phyloP scores from a whole-genome alignment of 2,888 invertebrate species.

The Seira musarum region DNA sequence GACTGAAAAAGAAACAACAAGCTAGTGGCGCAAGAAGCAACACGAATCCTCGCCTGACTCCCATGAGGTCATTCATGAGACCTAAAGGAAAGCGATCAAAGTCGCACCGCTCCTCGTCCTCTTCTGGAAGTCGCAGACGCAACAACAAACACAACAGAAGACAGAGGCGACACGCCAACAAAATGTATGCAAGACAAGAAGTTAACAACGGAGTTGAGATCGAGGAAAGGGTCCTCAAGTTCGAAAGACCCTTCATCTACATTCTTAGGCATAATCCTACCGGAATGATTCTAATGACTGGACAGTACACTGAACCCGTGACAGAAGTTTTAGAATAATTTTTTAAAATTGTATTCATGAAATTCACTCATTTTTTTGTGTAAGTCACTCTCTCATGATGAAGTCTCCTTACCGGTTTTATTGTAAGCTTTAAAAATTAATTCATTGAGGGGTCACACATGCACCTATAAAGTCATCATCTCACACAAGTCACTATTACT shows the following conservation, averaged over 20 bases:
- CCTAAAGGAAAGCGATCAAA: conserved; percentile 62
- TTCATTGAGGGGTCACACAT: too few relatives aligned
- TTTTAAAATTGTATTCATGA: conserved; percentile 11
- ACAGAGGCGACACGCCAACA: conserved; percentile 1
- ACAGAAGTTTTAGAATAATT: conserved; percentile 56
- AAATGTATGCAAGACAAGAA: conserved; percentile 23
- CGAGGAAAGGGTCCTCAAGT: conserved; percentile 82
- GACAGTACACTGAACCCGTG: conserved; percentile 68
- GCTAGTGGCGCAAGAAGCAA: conserved; percentile 48
- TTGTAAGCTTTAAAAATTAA: too few relatives aligned
- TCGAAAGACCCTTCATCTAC: conserved; percentile 91
- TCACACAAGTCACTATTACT: too few relatives aligned
- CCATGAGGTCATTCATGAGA: conserved; percentile 57
- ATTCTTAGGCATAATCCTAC: conserved; percentile 92
- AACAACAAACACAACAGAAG: conserved; percentile 11
- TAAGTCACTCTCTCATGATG: too few relatives aligned
- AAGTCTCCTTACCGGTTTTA: too few relatives aligned
- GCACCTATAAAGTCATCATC: too few relatives aligned
- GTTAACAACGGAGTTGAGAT: conserved; percentile 70
- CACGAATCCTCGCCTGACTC: conserved; percentile 48
- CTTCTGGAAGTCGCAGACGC: conserved; percentile 14
- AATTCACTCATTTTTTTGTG: too few relatives aligned
- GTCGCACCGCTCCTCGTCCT: conserved; percentile 74
- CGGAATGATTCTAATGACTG: conserved; percentile 81
- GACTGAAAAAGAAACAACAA: conserved; percentile 42